A percentile compares a stretch with the other conserved stretches of the same genome.
Conservation (phyloP, 2,797 vertebrate species). For the Cyclopterus lumpus region DNA sequence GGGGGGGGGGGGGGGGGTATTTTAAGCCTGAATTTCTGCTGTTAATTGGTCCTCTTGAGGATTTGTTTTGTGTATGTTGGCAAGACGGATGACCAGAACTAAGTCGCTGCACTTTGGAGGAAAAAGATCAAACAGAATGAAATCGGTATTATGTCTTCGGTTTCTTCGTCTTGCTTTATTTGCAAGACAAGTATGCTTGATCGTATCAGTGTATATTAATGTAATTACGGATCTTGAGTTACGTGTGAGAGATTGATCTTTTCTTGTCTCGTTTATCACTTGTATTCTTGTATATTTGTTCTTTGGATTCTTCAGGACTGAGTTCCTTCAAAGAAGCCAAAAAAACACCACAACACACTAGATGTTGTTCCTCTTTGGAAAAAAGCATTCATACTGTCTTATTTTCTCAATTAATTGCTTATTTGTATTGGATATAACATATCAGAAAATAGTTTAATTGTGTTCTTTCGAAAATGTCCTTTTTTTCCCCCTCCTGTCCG, state of each 20-base stretch:
- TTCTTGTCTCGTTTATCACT: constrained; percentile 7
- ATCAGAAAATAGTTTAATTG: not conserved
- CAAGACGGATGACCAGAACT: constrained; percentile 71
- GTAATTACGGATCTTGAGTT: constrained; percentile 7
- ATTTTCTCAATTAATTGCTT: not conserved
- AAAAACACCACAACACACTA: constrained; percentile 44
- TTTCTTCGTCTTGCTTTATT: constrained; percentile 24
- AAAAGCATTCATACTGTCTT: not conserved
- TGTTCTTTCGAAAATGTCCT: not conserved
- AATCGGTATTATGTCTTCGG: constrained; percentile 37
- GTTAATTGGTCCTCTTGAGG: constrained; percentile 77
- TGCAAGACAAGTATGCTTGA: constrained; percentile 12
- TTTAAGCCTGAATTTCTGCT: constrained; percentile 57
- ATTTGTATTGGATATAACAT: not conserved
- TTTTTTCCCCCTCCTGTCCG: not conserved
- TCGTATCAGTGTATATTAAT: not conserved
- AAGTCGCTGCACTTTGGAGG: constrained; percentile 53
- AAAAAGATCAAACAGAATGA: constrained; percentile 39
- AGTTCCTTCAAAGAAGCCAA: constrained; percentile 66
- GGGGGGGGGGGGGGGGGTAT: not conserved
- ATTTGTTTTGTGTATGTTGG: constrained; percentile 62
- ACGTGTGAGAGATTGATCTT: constrained; percentile 4
- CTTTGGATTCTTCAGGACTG: constrained; percentile 71
- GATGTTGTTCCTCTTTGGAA: constrained; percentile 11
- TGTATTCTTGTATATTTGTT: constrained; percentile 2